These are phyloP conservation scores for Dendrocincla tyrannina DNA, from an alignment of 2,797 vertebrate genomes.

Conservation along the genomic window DNA sequence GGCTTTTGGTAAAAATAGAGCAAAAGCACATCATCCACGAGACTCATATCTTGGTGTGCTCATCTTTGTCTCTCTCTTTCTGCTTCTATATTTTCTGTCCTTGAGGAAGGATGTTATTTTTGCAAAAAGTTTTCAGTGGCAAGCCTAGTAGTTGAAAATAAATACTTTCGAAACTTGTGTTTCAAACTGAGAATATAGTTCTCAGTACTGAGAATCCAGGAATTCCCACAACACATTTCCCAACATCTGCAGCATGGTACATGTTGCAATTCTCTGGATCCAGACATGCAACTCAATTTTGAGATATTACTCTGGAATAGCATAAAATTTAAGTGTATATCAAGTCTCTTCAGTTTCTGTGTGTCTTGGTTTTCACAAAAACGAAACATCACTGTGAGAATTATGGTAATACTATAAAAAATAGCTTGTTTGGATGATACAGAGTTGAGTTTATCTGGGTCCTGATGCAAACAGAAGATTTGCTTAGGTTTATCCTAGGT, in stretches of 20 bases:
- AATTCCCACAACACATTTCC: not conserved
- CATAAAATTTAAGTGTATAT: not conserved
- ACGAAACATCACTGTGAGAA: not conserved
- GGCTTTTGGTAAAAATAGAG: constrained; percentile 40
- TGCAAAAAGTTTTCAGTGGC: not conserved
- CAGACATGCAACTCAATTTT: not conserved
- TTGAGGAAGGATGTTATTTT: not conserved
- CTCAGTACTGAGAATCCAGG: not conserved
- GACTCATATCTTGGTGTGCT: not conserved
- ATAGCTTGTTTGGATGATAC: not conserved
- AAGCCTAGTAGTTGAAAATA: not conserved
- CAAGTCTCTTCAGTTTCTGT: not conserved
- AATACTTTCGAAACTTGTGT: not conserved
- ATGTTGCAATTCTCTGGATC: not conserved
- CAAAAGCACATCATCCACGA: not conserved
- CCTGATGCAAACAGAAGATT: not conserved
- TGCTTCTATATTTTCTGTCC: constrained; percentile 14
- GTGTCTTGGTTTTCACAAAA: not conserved
- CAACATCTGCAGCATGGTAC: not conserved
- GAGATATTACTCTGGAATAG: not conserved
- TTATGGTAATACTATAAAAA: not conserved
- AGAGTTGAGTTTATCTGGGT: not conserved
- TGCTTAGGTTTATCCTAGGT: not conserved
- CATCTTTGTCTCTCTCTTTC: constrained; percentile 6
- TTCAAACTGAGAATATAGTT: not conserved